Percentiles rank a stretch among this genome's conserved stretches.
phyloP scores from a whole-genome alignment of 2,113 vertebrate species.

The Nibea coibor region DNA sequence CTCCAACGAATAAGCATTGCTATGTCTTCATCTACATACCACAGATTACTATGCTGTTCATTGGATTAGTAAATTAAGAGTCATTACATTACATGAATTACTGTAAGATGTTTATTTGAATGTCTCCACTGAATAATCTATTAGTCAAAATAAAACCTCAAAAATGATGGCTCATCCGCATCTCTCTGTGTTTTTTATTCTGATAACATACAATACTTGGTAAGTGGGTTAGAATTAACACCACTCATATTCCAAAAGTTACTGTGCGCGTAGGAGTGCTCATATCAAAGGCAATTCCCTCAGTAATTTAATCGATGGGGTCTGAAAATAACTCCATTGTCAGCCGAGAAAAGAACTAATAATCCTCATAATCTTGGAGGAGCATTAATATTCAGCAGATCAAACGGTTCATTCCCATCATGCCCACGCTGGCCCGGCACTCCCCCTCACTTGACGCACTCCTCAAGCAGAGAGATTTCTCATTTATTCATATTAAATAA shows the following conservation, averaged over 20 bases:
- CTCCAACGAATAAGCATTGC: neutral
- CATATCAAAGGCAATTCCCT: slow-evolving; percentile 79
- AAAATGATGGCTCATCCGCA: slow-evolving; percentile 59
- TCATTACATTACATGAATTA: slow-evolving; percentile 29
- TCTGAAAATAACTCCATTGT: slow-evolving; percentile 86
- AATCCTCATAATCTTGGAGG: slow-evolving; percentile 87
- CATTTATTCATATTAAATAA: slow-evolving; percentile 87
- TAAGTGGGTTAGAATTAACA: slow-evolving; percentile 58
- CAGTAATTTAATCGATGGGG: slow-evolving; percentile 84
- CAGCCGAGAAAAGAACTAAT: slow-evolving; percentile 83
- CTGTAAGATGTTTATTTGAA: slow-evolving; percentile 6
- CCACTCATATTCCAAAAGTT: slow-evolving; percentile 49
- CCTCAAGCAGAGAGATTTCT: slow-evolving; percentile 84
- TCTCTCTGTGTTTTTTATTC: slow-evolving; percentile 75
- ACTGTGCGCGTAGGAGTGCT: slow-evolving; percentile 69
- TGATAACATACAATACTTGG: slow-evolving; percentile 26
- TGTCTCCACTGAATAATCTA: slow-evolving; percentile 12
- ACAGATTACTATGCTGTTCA: slow-evolving; percentile 25
- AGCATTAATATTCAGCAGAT: slow-evolving; percentile 88
- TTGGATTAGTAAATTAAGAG: slow-evolving; percentile 25
- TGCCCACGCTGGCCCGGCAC: slow-evolving; percentile 72
- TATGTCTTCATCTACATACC: slow-evolving; percentile 6
- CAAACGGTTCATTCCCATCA: slow-evolving; percentile 84
- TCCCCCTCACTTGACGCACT: slow-evolving; percentile 71
- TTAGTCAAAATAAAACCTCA: slow-evolving; percentile 18